Conservation (phyloP, 2,113 vertebrate species). For the Diphyllodes magnificus region DNA sequence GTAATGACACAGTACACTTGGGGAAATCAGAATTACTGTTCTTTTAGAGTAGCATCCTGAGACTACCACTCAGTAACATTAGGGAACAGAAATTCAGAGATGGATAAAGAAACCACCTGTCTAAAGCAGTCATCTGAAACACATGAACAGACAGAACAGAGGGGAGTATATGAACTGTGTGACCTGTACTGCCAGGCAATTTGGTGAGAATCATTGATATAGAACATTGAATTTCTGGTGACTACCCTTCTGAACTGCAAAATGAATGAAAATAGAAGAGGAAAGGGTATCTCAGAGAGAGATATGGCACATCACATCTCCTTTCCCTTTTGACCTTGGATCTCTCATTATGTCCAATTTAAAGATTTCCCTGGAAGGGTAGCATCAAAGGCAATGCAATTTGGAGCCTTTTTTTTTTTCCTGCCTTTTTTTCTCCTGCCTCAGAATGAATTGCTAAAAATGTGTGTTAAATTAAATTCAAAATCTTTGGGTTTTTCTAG, state of each 20-base stretch:
- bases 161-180: background rate
- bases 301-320: background rate
- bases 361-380: background rate
- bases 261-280: background rate
- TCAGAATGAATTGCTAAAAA: background rate
- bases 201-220: background rate
- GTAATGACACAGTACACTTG: background rate
- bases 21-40: background rate
- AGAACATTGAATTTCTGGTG: constrained; percentile 22
- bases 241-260: background rate
- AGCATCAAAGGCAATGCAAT: background rate
- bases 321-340: background rate
- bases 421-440: too few relatives aligned
- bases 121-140: background rate
- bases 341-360: background rate
- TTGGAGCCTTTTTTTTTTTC: background rate
- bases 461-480: background rate
- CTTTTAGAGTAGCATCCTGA: background rate
- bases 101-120: constrained; percentile 6
- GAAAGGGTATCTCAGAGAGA: background rate
- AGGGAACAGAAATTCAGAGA: background rate
- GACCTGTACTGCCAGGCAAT: constrained; percentile 14
- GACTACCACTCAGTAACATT: background rate
- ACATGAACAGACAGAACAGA: background rate
- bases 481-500: background rate